These are phyloP conservation scores for Cyphomyrus discorhynchus DNA, from an alignment of 2,113 vertebrate genomes.

Conservation along the genomic window DNA sequence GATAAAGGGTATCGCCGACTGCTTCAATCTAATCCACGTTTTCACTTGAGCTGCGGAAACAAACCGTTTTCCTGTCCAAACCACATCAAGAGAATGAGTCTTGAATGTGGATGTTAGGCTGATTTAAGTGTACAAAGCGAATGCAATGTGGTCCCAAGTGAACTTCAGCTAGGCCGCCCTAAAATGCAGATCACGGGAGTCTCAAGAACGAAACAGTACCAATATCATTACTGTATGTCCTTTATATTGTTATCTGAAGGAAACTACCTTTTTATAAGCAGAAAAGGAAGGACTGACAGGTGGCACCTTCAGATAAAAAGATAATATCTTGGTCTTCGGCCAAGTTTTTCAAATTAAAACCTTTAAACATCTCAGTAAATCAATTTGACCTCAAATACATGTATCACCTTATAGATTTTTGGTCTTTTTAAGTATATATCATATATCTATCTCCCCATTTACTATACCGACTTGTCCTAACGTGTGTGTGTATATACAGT, in stretches of 20 bases:
- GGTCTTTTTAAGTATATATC: no score
- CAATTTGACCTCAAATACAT: neutral
- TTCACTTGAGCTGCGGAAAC: constrained; percentile 1
- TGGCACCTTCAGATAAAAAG: neutral
- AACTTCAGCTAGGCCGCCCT: neutral
- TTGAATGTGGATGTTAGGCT: neutral
- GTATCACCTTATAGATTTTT: neutral
- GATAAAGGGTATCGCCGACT: neutral
- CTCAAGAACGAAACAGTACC: neutral
- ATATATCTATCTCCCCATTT: neutral
- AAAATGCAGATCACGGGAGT: neutral
- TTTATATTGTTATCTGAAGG: neutral
- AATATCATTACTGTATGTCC: neutral
- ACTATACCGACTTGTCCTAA: neutral
- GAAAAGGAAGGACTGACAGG: neutral
- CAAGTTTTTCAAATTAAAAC: neutral
- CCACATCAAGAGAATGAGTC: neutral
- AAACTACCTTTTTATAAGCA: neutral
- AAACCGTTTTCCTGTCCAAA: neutral
- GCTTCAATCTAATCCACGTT: neutral
- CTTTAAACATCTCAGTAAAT: neutral
- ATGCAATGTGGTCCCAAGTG: neutral
- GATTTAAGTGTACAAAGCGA: neutral
- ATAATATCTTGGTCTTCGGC: neutral
- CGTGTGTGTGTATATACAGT: neutral